A percentile compares a stretch with the other conserved stretches of the same genome.
phyloP scores from a whole-genome alignment of 2,113 vertebrate genomes.

The Tapirus terrestris region DNA sequence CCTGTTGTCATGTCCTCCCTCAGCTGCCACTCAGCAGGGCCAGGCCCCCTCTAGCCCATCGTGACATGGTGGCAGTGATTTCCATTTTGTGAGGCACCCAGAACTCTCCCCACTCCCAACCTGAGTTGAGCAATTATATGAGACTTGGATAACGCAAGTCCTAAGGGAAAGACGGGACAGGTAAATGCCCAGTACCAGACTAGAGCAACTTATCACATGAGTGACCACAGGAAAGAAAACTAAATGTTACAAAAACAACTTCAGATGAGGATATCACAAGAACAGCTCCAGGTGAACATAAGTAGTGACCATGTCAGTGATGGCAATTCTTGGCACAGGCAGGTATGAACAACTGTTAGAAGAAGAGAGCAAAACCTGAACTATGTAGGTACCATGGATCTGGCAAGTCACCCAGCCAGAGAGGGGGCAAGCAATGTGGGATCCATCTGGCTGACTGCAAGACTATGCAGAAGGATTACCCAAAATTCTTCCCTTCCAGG shows the following conservation, averaged over 20 bases:
- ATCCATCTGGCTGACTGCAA: not conserved
- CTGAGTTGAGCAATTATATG: not conserved
- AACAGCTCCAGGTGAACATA: not conserved
- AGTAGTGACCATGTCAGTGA: not conserved
- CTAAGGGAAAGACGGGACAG: not conserved
- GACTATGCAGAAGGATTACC: not conserved
- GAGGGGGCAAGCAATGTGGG: not conserved
- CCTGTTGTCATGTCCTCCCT: not conserved
- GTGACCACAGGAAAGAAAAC: not conserved
- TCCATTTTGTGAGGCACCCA: not conserved
- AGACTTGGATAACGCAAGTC: not conserved
- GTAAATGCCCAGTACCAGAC: not conserved
- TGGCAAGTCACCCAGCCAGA: not conserved
- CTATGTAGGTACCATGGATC: not conserved
- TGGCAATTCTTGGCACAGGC: not conserved
- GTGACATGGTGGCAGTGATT: not conserved
- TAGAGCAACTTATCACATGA: not conserved
- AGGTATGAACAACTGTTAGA: not conserved
- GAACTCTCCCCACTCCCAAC: not conserved
- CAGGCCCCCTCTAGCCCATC: not conserved
- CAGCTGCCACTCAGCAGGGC: not conserved
- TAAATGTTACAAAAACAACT: not conserved
- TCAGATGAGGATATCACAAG: not conserved
- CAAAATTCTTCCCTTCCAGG: not conserved
- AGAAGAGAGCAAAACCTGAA: not conserved